phyloP scores from a whole-genome alignment of 2,113 vertebrate species.

The Urocynchramus pylzowi region DNA sequence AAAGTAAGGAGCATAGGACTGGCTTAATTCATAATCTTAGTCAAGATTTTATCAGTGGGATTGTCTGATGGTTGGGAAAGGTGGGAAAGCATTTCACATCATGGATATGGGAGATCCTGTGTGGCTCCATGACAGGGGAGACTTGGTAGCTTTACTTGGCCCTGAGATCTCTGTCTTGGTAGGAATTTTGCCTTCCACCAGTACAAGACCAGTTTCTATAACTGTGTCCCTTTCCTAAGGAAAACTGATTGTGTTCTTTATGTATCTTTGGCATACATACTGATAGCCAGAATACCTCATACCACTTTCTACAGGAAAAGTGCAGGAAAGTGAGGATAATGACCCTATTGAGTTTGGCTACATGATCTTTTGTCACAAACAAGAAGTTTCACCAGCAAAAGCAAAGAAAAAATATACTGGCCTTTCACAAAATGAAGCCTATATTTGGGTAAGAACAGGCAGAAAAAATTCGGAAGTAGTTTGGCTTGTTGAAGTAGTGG shows the following conservation, averaged over 20 bases:
- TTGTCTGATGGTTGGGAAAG: neutral
- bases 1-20: neutral
- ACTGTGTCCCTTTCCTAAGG: neutral
- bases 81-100: rapidly evolving
- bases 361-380: neutral
- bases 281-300: neutral
- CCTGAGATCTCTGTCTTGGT: neutral
- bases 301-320: neutral
- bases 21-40: neutral
- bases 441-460: neutral
- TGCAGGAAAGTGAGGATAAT: neutral
- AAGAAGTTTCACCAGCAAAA: neutral
- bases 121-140: neutral
- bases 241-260: neutral
- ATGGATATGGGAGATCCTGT: neutral
- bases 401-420: neutral
- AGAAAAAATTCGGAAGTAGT: neutral
- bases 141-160: neutral
- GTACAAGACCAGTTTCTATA: neutral
- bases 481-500: neutral
- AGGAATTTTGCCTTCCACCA: neutral
- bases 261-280: neutral
- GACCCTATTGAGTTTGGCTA: neutral
- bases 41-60: neutral
- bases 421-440: neutral